Percentiles rank a stretch among this genome's conserved stretches.
Conservation (phyloP, 1,140 invertebrate genomes). For the Brachionus manjavacas region DNA sequence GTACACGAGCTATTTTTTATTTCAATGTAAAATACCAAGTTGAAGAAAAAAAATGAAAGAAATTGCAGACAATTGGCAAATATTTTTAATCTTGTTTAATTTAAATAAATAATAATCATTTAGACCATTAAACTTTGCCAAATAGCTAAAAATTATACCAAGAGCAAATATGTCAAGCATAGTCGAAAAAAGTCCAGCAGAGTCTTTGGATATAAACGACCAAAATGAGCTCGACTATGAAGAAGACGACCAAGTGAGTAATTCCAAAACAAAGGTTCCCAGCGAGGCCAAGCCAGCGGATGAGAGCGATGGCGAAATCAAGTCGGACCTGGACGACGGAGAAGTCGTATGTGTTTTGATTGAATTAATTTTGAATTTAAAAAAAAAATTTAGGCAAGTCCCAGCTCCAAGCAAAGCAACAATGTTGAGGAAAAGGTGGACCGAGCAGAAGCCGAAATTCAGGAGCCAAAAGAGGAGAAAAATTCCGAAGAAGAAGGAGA, state of each 20-base stretch:
- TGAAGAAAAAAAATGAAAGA: conserved; percentile 22
- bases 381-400: background rate
- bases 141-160: background rate
- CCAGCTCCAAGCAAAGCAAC: background rate
- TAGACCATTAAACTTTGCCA: background rate
- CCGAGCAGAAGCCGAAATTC: background rate
- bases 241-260: conserved; percentile 26
- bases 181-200: background rate
- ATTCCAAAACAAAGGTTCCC: background rate
- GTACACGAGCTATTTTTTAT: background rate
- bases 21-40: background rate
- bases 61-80: background rate
- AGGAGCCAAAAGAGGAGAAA: conserved; percentile 4
- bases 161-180: background rate
- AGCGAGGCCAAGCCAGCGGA: background rate
- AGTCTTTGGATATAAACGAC: background rate
- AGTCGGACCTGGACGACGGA: background rate
- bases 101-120: background rate
- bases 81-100: background rate
- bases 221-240: conserved; percentile 40
- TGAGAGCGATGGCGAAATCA: conserved; percentile 41
- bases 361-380: background rate
- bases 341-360: background rate
- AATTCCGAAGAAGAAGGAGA: conserved; percentile 8
- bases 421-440: background rate